Base-by-base conservation (phyloP, 2,888 invertebrate genomes). In the Escarpia spicata region DNA sequence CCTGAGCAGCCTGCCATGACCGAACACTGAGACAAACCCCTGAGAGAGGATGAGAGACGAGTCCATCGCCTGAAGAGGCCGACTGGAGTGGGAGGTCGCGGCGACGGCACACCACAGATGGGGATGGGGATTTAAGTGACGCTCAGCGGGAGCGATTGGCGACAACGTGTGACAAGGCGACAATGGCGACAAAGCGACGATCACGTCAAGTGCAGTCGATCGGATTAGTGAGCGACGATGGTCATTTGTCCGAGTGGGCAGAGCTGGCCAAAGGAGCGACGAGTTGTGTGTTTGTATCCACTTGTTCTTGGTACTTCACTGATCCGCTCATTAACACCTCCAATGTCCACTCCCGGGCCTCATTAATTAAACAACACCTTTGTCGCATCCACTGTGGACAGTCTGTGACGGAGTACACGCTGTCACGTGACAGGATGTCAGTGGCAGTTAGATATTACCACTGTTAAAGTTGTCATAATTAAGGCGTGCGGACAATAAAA, bases 151-250 rank as follows among this genome's bases (percentile, higher is more conserved):
- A 75, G 6, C 75, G 75, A 75, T 75, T 75, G 75, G 75, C 75
- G 75, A 75, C 26, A 75, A 75, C 19, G 26, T 75, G 75, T 75
- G 75, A 75, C 75, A 75, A 75, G 1, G 26, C n/a, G 75, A 75
- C 75, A 75, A 75, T 75, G 75, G n/a, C 75, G 75, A 75, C 75
- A 75, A 75, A 75, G 75, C 75, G 75, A 75, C 26, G 75, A 75
- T 75, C 75, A 26, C 19, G 75, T 75, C 6, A 75, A 75, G 75
- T 75, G 75, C 75, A 75, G 19, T 75, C 75, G 75, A 75, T 26
- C 75, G 75, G 75, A 75, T 75, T 75, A 75, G 75, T 26, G 75
- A 75, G n/a, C 75, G 75, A n/a, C 75, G 75, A 75, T 75, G 75
- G 75, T 75, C 75, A 75, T 75, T 75, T 75, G 75, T 75, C 26